Percentiles rank a stretch among this genome's conserved stretches.
These are phyloP conservation scores for Oeneis ivallda DNA, from an alignment of 2,888 invertebrate species.

Conservation along the genomic window DNA sequence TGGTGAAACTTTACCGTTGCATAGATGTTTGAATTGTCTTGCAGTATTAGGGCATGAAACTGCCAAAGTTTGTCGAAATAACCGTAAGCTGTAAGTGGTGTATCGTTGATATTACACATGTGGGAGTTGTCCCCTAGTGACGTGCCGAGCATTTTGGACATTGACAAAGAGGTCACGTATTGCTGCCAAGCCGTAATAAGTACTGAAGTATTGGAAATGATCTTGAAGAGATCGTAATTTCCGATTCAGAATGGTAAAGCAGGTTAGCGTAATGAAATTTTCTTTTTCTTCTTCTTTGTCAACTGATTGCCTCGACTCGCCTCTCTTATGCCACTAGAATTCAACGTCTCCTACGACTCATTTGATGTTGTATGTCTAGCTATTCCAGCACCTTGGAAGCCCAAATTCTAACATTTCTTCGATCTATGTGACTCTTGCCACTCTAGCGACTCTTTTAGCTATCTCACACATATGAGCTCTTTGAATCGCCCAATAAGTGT, in stretches of 20 bases:
- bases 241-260: background rate
- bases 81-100: slow-evolving; percentile 23
- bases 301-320: too few relatives aligned
- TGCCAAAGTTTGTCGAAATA: slow-evolving; percentile 17
- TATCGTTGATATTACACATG: slow-evolving; percentile 29
- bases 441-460: too few relatives aligned
- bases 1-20: background rate
- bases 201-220: slow-evolving; percentile 35
- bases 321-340: too few relatives aligned
- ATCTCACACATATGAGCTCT: too few relatives aligned
- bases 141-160: slow-evolving; percentile 55
- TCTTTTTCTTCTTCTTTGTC: too few relatives aligned
- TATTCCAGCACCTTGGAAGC: too few relatives aligned
- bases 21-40: slow-evolving; percentile 2
- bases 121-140: slow-evolving; percentile 39
- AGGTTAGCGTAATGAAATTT: background rate
- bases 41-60: slow-evolving; percentile 12
- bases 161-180: slow-evolving; percentile 65
- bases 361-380: too few relatives aligned
- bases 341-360: too few relatives aligned
- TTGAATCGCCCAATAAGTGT: too few relatives aligned
- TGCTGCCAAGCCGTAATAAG: slow-evolving; percentile 48
- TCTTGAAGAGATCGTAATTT: background rate
- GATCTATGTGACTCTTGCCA: too few relatives aligned
- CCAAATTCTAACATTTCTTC: too few relatives aligned